Percentiles rank a stretch among this genome's conserved stretches.
These are phyloP conservation scores for Ophion obscuratus DNA, from an alignment of 2,888 invertebrate genomes.

Conservation along the genomic window DNA sequence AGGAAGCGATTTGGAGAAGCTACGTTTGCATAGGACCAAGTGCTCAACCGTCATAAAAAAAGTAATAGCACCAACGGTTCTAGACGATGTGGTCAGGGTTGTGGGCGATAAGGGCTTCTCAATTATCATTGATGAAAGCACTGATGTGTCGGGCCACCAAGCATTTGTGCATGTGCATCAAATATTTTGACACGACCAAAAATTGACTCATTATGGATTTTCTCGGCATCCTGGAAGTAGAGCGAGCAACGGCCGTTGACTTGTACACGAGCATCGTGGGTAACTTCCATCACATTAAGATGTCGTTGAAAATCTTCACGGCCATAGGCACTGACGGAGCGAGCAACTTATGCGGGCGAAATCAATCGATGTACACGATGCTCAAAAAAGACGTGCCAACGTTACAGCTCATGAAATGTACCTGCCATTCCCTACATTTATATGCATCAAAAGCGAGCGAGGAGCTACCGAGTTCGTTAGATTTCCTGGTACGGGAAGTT, in stretches of 20 bases:
- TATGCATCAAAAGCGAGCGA: conserved; percentile 69
- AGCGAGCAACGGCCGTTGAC: conserved; percentile 46
- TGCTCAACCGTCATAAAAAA: conserved; percentile 64
- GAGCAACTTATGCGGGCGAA: conserved; percentile 68
- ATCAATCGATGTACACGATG: conserved; percentile 64
- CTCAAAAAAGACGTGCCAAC: conserved; percentile 65
- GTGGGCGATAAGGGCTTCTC: conserved; percentile 62
- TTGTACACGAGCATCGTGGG: conserved; percentile 37
- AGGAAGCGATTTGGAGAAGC: conserved; percentile 46
- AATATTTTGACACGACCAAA: conserved; percentile 64
- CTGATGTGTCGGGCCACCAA: conserved; percentile 68
- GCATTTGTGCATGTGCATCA: conserved; percentile 63
- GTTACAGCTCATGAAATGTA: conserved; percentile 68
- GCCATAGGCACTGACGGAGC: conserved; percentile 72
- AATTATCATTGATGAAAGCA: conserved; percentile 68
- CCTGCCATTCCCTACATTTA: conserved; percentile 70
- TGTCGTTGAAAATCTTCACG: conserved; percentile 67
- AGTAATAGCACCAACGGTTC: conserved; percentile 64
- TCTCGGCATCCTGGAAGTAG: conserved; percentile 67
- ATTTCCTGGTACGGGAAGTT: conserved; percentile 69
- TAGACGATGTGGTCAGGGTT: conserved; percentile 60
- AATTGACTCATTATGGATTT: conserved; percentile 63
- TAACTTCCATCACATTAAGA: conserved; percentile 31
- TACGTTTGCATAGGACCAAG: conserved; percentile 68
- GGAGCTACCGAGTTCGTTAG: conserved; percentile 65